These are phyloP conservation scores for Zoanthus gigantus DNA, from an alignment of 92 coral and sea anemone species.

Conservation along the genomic window DNA sequence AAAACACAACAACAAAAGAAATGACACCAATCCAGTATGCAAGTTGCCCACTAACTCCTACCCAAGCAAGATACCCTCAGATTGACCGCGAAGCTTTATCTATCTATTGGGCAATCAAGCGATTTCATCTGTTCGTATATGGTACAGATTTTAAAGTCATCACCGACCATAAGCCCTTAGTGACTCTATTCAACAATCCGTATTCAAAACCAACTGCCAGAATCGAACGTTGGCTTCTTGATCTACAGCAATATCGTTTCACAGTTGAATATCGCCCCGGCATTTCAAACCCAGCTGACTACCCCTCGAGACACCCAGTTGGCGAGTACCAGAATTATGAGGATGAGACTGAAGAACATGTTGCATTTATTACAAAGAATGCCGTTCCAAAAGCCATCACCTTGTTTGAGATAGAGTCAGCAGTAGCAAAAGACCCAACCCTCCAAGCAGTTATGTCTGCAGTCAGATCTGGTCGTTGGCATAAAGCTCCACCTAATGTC, in stretches of 20 bases:
- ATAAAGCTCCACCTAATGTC: conserved; percentile 33
- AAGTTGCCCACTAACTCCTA: neutral
- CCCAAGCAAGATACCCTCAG: conserved; percentile 30
- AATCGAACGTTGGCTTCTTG: conserved; percentile 51
- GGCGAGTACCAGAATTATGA: conserved; percentile 35
- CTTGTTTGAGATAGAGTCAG: conserved; percentile 20
- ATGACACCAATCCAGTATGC: conserved; percentile 64
- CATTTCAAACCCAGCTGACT: too few relatives aligned
- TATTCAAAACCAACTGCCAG: conserved; percentile 51
- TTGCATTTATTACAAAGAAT: conserved; percentile 48
- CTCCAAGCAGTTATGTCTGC: conserved; percentile 62
- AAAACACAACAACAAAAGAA: conserved; percentile 46
- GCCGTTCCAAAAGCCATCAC: conserved; percentile 59
- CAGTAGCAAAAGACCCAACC: conserved; percentile 56
- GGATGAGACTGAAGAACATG: conserved; percentile 54
- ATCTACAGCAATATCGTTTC: conserved; percentile 57
- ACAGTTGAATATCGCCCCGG: conserved; percentile 47
- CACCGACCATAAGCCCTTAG: conserved; percentile 61
- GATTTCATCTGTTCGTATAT: conserved; percentile 16
- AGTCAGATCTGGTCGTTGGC: conserved; percentile 55
- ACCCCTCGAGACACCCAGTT: conserved; percentile 61
- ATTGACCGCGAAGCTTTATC: conserved; percentile 51
- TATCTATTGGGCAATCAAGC: too few relatives aligned
- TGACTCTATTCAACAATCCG: conserved; percentile 50
- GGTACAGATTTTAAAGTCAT: conserved; percentile 53